These are phyloP conservation scores for Daboia siamensis DNA, from an alignment of 2,113 vertebrate species.

Conservation along the genomic window DNA sequence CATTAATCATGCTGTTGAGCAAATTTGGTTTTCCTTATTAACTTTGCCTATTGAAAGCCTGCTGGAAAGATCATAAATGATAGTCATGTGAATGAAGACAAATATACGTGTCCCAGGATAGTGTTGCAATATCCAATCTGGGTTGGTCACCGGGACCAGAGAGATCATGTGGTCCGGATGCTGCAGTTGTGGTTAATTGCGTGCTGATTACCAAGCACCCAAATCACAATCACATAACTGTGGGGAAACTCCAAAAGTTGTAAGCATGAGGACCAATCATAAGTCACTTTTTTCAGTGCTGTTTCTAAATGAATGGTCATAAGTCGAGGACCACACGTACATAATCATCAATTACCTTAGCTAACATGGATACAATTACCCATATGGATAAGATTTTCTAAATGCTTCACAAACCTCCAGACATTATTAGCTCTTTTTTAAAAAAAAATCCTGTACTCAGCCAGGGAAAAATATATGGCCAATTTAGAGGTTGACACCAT, in stretches of 20 bases:
- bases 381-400: background rate
- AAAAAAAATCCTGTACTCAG: constrained; percentile 13
- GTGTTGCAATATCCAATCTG: background rate
- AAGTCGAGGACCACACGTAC: background rate
- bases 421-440: background rate
- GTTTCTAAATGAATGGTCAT: background rate
- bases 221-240: background rate
- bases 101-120: background rate
- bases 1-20: background rate
- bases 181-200: background rate
- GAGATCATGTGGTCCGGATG: background rate
- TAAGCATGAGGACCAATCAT: background rate
- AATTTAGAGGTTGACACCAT: constrained; percentile 2
- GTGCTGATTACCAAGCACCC: background rate
- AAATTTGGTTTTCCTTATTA: background rate
- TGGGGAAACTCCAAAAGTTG: background rate
- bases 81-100: background rate
- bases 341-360: background rate
- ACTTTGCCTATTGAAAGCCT: background rate
- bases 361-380: background rate
- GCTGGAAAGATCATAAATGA: background rate
- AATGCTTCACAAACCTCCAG: background rate
- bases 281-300: background rate
- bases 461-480: constrained; percentile 15
- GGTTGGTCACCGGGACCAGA: background rate